Evolutionary conservation across 2,797 vertebrate species (phyloP), one percentile per base, ranked within the genome.

Genomic region (Aldrovandia affinis): DNA sequence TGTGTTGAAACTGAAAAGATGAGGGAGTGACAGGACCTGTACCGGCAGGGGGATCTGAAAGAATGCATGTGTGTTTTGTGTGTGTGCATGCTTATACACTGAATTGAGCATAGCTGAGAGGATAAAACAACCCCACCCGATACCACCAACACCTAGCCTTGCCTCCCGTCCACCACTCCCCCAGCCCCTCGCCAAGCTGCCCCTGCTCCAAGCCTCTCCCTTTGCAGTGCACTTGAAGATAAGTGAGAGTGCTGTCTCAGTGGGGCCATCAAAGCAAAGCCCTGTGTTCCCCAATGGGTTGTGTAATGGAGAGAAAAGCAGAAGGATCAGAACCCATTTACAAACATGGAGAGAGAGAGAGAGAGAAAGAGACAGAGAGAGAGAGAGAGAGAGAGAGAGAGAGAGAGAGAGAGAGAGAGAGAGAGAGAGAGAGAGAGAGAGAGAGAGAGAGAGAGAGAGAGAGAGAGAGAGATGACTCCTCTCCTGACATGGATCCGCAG

Each of bases 211-310:
- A 22, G 39, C 6, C 55, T 18, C 25, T 28, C 18, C 25, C 61
- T 18, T 42, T 20, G 30, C 63, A 50, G 44, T 20, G 42, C 22
- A 12, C n/a, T 39, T 30, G 57, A 33, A 79, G 59, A 85, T 82
- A 82, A 82, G 57, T 25, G 75, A 79, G 84, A 70, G 70, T 25
- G 73, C 36, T 59, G 47, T n/a, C 30, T 70, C 81, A 57, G 3
- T 50, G 54, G 25, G 65, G 59, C 83, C 44, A 77, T 83, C 36
- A 73, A 85, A 75, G 18, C 50, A 83, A 85, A 82, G 75, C 81
- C 65, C 10, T 9, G 30, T 0, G 25, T 68, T 80, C 81, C 61
- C 63, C 9, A 33, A 44, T 10, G 44, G 30, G 7, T 28, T 59
- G 75, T 57, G 63, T 73, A 85, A 85, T 68, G 81, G 77, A 57